These are phyloP conservation scores for Melangyna quadrimaculata DNA, from an alignment of 2,888 invertebrate species.

Conservation along the genomic window DNA sequence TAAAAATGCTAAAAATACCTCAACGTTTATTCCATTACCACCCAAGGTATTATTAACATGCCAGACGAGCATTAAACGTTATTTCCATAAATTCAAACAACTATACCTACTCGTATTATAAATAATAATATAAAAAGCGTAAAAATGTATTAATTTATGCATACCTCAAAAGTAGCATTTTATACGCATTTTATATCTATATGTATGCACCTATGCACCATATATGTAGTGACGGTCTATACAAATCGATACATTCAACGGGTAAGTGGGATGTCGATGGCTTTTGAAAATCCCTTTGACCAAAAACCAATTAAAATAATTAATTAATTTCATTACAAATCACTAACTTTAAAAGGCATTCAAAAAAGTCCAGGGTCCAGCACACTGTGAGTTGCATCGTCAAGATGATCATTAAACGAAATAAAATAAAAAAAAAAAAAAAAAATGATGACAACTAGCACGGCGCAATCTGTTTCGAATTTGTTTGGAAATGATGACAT, in stretches of 20 bases:
- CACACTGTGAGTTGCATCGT: neutral
- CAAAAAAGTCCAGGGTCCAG: neutral
- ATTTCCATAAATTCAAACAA: slow-evolving; percentile 57
- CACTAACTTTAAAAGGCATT: slow-evolving; percentile 22
- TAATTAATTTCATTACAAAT: slow-evolving; percentile 67
- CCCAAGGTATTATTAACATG: slow-evolving; percentile 40
- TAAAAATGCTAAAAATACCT: slow-evolving; percentile 34
- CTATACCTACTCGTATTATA: neutral
- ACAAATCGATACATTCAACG: slow-evolving; percentile 3
- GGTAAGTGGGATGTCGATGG: slow-evolving; percentile 18
- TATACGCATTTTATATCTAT: neutral
- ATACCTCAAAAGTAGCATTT: slow-evolving; percentile 24
- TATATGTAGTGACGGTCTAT: neutral
- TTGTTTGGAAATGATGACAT: slow-evolving; percentile 57
- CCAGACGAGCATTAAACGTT: neutral
- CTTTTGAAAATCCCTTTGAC: slow-evolving; percentile 31
- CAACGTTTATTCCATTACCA: slow-evolving; percentile 61
- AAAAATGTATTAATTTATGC: slow-evolving; percentile 63
- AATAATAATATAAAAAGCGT: slow-evolving; percentile 58
- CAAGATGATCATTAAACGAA: slow-evolving; percentile 4
- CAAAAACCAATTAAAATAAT: slow-evolving; percentile 65
- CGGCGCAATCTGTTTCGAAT: neutral
- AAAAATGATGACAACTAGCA: slow-evolving; percentile 12
- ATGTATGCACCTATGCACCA: too few relatives aligned
- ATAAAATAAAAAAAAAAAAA: too few relatives aligned